Percentiles rank a stretch among this genome's conserved stretches.
phyloP scores from a whole-genome alignment of 2,888 invertebrate genomes.

The Aphrophora alni region DNA sequence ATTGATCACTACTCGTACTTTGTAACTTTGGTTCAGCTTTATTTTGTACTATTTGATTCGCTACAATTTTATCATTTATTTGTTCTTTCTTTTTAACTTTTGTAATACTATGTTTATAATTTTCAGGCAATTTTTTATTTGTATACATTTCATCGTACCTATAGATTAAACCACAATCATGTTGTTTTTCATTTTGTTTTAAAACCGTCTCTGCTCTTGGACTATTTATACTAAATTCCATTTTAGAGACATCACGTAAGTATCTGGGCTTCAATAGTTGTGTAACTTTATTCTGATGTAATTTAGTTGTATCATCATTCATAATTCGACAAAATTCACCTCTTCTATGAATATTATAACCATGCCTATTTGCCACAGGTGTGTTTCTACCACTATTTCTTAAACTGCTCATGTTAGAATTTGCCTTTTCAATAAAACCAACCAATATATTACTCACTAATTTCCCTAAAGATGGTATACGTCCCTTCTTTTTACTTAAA shows the following conservation, averaged over 20 bases:
- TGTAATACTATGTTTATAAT: neutral
- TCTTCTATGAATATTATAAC: neutral
- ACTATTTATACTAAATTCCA: neutral
- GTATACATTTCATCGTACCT: neutral
- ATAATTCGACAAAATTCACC: neutral
- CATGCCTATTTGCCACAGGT: neutral
- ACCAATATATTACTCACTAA: slow-evolving; percentile 27
- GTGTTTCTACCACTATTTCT: neutral
- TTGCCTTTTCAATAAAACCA: neutral
- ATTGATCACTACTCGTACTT: neutral
- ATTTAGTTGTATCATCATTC: neutral
- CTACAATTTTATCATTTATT: neutral
- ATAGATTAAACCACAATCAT: neutral
- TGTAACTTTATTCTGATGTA: neutral
- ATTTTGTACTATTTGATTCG: neutral
- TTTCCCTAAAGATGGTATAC: slow-evolving; percentile 16
- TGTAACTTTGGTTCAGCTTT: neutral
- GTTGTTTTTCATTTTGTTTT: neutral
- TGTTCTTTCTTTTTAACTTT: neutral
- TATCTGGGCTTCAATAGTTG: neutral
- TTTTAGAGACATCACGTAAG: neutral
- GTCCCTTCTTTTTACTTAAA: neutral
- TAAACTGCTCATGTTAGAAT: slow-evolving; percentile 2
- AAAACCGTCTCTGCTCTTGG: neutral
- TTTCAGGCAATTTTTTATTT: neutral